These are phyloP conservation scores for Clarias laeviceps DNA, from an alignment of 2,797 vertebrate genomes.

Conservation along the genomic window DNA sequence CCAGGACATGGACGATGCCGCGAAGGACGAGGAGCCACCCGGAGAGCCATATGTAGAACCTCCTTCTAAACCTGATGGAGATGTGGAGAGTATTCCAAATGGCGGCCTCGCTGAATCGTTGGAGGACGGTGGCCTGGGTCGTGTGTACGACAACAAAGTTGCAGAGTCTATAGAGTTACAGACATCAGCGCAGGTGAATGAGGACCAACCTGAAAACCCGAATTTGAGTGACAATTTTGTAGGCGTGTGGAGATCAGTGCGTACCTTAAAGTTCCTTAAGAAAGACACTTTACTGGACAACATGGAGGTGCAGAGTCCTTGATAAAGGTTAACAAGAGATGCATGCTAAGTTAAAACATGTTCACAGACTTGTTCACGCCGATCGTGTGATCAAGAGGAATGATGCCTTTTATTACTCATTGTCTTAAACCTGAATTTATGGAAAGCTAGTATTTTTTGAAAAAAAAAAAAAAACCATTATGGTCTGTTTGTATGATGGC, in stretches of 20 bases:
- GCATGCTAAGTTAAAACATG: constrained; percentile 56
- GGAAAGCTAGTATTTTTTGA: constrained; percentile 60
- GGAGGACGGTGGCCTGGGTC: constrained; percentile 50
- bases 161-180: constrained; percentile 63
- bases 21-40: constrained; percentile 64
- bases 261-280: constrained; percentile 84
- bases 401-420: constrained; percentile 45
- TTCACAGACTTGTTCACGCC: constrained; percentile 35
- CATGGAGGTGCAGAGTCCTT: constrained; percentile 91
- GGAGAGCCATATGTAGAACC: constrained; percentile 68
- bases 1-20: constrained; percentile 86
- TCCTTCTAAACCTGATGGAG: constrained; percentile 60
- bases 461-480: constrained; percentile 30
- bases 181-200: constrained; percentile 61
- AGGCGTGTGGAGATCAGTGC: constrained; percentile 88
- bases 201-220: constrained; percentile 63
- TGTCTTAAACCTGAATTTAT: constrained; percentile 50
- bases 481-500: constrained; percentile 52
- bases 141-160: constrained; percentile 60
- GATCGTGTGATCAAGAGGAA: constrained; percentile 49
- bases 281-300: constrained; percentile 90
- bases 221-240: constrained; percentile 82
- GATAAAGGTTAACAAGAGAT: constrained; percentile 53
- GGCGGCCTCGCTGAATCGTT: constrained; percentile 56
- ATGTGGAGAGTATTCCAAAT: constrained; percentile 61